Evolutionary conservation across 1,140 invertebrate species (phyloP).

Genomic region (Leptopilina clavipes): DNA sequence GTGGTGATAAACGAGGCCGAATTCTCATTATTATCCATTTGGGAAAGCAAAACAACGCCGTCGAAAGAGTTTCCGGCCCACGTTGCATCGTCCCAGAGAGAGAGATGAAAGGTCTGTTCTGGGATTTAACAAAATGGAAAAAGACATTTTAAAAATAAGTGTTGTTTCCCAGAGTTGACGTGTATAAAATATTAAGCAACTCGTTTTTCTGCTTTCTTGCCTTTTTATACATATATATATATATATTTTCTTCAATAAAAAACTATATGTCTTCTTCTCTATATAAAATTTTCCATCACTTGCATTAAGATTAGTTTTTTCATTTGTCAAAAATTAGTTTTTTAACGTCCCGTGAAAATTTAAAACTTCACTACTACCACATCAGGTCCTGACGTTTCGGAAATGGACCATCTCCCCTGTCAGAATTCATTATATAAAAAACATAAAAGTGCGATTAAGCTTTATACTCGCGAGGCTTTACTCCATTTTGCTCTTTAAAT

Average conservation of each 20-base stretch:
- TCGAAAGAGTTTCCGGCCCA: conserved; percentile 49
- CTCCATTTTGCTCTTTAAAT: no score
- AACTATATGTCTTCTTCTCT: neutral
- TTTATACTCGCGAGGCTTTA: no score
- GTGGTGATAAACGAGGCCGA: conserved; percentile 74
- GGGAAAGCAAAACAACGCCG: conserved; percentile 54
- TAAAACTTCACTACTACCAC: no score
- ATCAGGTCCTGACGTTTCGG: no score
- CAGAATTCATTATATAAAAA: no score
- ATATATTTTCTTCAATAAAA: neutral
- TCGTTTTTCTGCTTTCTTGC: neutral
- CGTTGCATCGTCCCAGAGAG: conserved; percentile 41
- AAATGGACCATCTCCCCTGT: no score
- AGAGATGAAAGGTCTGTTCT: conserved; percentile 33
- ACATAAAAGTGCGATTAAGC: no score
- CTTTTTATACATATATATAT: no score
- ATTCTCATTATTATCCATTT: conserved; percentile 70
- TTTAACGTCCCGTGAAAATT: no score
- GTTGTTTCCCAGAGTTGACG: neutral
- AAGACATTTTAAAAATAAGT: conserved; percentile 11
- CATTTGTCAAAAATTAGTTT: neutral
- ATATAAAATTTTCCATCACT: no score
- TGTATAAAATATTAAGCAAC: conserved; percentile 24
- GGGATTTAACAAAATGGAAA: conserved; percentile 26
- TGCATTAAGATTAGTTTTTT: neutral